These are phyloP conservation scores for Pangasius sanitwongsei DNA, from an alignment of 2,797 vertebrate species.

Conservation along the genomic window DNA sequence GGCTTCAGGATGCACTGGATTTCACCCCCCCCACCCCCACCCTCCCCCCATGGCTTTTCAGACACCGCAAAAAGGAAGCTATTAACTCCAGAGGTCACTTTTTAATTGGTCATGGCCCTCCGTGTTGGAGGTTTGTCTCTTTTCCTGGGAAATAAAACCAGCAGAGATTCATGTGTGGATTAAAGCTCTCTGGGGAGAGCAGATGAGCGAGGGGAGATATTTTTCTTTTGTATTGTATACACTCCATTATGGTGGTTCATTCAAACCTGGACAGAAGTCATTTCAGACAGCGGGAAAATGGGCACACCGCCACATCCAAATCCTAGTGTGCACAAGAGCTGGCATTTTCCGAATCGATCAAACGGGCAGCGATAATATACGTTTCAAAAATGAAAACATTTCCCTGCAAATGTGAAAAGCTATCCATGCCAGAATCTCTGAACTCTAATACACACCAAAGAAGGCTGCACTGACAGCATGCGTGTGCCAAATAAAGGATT, in stretches of 20 bases:
- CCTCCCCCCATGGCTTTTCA: not conserved
- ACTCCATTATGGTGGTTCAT: not conserved
- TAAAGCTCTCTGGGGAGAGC: not conserved
- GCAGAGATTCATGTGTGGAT: not conserved
- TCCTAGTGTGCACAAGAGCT: not conserved
- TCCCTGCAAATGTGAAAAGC: not conserved
- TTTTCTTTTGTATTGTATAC: not conserved
- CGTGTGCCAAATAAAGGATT: slow-evolving; percentile 22
- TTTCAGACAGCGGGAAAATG: not conserved
- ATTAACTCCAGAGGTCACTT: slow-evolving; percentile 25
- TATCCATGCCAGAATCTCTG: not conserved
- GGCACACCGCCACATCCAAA: not conserved
- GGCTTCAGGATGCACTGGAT: not conserved
- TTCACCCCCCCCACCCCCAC: no score
- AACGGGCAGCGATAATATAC: no score
- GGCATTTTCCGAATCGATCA: not conserved
- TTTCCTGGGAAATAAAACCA: not conserved
- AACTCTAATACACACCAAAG: not conserved
- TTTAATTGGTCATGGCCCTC: not conserved
- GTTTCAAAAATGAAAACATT: not conserved
- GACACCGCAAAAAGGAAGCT: not conserved
- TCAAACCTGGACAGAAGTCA: not conserved
- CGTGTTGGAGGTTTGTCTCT: not conserved
- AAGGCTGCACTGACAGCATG: not conserved
- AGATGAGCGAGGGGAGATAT: not conserved